Evolutionary conservation across 2,888 invertebrate species (phyloP).

Genomic region (Scaeva pyrastri): DNA sequence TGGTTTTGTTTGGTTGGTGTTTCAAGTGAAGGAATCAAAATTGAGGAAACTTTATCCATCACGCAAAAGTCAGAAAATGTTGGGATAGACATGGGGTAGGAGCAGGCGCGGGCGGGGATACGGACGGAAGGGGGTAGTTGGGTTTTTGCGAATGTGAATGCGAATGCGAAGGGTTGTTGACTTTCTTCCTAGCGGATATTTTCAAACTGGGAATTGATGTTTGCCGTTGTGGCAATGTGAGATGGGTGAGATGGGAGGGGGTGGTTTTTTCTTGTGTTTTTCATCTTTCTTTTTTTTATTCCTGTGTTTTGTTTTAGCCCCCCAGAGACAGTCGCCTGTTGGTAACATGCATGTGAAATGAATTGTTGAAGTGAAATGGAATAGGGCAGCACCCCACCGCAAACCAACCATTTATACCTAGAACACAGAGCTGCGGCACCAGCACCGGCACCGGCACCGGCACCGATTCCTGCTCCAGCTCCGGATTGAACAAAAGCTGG

Average conservation of each 20-base stretch:
- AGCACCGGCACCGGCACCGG: no score
- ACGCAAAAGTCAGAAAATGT: conserved; percentile 52
- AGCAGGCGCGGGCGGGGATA: background rate
- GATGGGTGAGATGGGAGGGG: no score
- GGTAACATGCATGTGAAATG: conserved; percentile 63
- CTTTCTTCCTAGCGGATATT: conserved; percentile 63
- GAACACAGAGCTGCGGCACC: conserved; percentile 16
- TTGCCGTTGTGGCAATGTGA: conserved; percentile 61
- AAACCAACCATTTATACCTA: no score
- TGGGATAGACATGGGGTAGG: background rate
- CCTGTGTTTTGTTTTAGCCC: background rate
- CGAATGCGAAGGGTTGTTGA: conserved; percentile 72
- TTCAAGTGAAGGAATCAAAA: conserved; percentile 48
- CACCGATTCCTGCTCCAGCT: no score
- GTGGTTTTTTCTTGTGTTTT: conserved; percentile 33
- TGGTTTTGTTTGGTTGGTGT: conserved; percentile 7
- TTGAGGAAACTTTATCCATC: conserved; percentile 59
- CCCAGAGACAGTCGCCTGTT: conserved; percentile 64
- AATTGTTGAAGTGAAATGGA: conserved; percentile 59
- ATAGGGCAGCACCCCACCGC: conserved; percentile 9
- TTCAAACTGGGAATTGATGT: conserved; percentile 66
- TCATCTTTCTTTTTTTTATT: background rate
- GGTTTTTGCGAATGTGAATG: no score
- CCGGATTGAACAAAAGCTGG: conserved; percentile 44
- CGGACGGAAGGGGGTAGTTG: conserved; percentile 53